A percentile compares a stretch with the other conserved stretches of the same genome.
These are phyloP conservation scores for Melanostigma gelatinosum DNA, from an alignment of 2,113 vertebrate species.

Conservation along the genomic window DNA sequence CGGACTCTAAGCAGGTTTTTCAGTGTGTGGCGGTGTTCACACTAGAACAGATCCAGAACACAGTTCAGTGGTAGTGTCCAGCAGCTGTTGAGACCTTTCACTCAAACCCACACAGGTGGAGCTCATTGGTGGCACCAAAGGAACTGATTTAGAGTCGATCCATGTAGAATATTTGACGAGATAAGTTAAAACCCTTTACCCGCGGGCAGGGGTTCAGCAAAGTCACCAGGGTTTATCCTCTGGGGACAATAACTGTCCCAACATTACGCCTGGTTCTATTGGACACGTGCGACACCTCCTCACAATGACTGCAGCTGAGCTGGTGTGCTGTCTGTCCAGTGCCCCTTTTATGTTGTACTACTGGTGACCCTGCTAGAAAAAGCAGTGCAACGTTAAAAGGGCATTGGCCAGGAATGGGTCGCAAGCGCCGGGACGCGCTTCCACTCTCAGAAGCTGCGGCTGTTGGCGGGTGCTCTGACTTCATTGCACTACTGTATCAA, in stretches of 20 bases:
- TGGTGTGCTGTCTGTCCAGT: not conserved
- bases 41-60: not conserved
- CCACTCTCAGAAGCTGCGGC: slow-evolving; percentile 45
- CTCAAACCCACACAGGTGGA: not conserved
- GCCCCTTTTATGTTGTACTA: slow-evolving; percentile 6
- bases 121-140: not conserved
- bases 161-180: not conserved
- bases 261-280: too few relatives aligned
- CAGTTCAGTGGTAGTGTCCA: not conserved
- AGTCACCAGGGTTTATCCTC: not conserved
- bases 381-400: slow-evolving; percentile 88
- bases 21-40: not conserved
- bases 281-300: too few relatives aligned
- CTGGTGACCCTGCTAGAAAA: slow-evolving; percentile 2
- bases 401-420: slow-evolving; percentile 83
- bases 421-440: slow-evolving; percentile 11
- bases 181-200: not conserved
- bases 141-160: not conserved
- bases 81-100: not conserved
- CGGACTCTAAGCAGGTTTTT: too few relatives aligned
- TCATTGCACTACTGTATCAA: slow-evolving; percentile 99
- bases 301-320: not conserved
- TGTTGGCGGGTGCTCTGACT: slow-evolving; percentile 96
- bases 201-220: not conserved
- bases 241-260: not conserved